These are phyloP conservation scores for Ophion ventricosus DNA, from an alignment of 2,888 invertebrate species.

Conservation along the genomic window DNA sequence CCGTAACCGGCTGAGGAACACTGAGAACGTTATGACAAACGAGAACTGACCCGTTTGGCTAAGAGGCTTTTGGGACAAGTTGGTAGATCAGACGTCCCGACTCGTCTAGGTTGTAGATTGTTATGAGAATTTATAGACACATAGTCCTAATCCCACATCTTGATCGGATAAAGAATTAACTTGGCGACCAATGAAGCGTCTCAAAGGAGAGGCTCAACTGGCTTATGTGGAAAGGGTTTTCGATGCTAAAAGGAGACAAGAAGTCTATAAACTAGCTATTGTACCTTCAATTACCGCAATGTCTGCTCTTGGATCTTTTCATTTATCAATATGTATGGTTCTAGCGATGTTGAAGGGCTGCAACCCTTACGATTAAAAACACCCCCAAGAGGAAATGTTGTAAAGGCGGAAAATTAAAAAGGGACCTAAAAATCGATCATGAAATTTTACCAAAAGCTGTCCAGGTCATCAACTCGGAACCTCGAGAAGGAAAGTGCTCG, in stretches of 20 bases:
- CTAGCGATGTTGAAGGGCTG: background rate
- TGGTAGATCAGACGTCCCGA: slow-evolving; percentile 25
- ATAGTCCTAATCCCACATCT: slow-evolving; percentile 47
- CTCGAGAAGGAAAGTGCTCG: no score
- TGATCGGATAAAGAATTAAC: slow-evolving; percentile 47
- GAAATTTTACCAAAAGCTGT: no score
- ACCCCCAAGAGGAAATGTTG: background rate
- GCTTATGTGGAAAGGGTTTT: slow-evolving; percentile 10
- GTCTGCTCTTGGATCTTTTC: background rate
- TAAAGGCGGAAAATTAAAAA: background rate
- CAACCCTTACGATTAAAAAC: background rate
- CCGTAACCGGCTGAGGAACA: slow-evolving; percentile 20
- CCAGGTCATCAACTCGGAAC: no score
- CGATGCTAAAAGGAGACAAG: slow-evolving; percentile 1
- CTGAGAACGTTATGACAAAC: slow-evolving; percentile 34
- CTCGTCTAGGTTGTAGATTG: slow-evolving; percentile 1
- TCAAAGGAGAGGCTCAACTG: background rate
- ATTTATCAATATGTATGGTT: background rate
- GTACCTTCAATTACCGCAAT: background rate
- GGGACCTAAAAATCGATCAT: background rate
- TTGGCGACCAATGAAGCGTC: slow-evolving; percentile 9
- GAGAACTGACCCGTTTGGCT: slow-evolving; percentile 33
- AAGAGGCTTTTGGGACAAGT: slow-evolving; percentile 19
- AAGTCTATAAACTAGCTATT: background rate
- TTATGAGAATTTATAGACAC: background rate